phyloP scores from a whole-genome alignment of 2,113 vertebrate genomes.

The Stomatorhinus ivindoensis region DNA sequence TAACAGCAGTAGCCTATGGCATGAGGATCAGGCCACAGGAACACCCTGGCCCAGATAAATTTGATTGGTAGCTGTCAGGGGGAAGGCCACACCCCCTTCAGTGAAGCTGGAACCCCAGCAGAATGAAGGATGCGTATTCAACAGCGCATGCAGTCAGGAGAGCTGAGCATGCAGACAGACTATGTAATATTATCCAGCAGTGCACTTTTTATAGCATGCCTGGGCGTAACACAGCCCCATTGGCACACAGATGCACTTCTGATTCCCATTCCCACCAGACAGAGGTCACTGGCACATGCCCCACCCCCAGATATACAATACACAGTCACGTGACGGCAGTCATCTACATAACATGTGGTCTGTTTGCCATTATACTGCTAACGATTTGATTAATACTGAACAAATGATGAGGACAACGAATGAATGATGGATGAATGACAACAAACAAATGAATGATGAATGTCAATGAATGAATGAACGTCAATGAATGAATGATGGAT shows the following conservation, averaged over 20 bases:
- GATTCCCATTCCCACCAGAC: background rate
- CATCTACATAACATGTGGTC: background rate
- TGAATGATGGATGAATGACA: background rate
- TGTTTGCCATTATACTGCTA: background rate
- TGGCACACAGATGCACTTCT: background rate
- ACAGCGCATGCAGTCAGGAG: background rate
- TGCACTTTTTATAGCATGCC: conserved; percentile 1
- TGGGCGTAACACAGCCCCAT: background rate
- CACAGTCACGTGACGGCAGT: background rate
- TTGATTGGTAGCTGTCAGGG: background rate
- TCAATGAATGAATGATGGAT: background rate
- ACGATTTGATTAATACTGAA: background rate
- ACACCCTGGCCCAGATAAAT: background rate
- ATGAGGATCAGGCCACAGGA: background rate
- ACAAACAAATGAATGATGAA: background rate
- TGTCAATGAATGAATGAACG: background rate
- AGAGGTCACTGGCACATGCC: background rate
- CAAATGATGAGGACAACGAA: background rate
- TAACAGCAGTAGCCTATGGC: background rate
- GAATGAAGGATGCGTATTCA: background rate
- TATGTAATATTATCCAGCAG: background rate
- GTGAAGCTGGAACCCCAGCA: background rate
- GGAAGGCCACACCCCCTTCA: background rate
- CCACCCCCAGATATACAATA: background rate
- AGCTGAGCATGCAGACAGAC: conserved; percentile 6